Evolutionary conservation across 2,888 invertebrate genomes (phyloP), one percentile per base, ranked within the genome.

Genomic region (Leucophora obtusa): DNA sequence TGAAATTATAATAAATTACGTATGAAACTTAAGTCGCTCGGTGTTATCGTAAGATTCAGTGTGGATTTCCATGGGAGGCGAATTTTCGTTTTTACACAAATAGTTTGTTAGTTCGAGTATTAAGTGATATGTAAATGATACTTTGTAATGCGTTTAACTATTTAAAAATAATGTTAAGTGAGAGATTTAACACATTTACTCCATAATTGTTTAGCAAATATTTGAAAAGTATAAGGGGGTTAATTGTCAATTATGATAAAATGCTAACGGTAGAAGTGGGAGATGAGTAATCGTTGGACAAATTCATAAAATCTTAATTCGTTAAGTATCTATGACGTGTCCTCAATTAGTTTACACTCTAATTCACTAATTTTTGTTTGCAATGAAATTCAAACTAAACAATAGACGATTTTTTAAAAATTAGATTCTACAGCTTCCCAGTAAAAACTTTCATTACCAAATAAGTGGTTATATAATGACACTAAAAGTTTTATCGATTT

Each of bases 101-200:
- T 47, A 1, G 14, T 47, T 5, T 47, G 43, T 14, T 14, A 47
- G 1, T 47, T n/a, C n/a, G 3, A 47, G 43, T 47, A n/a, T 14
- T 5, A 47, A 11, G 63, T 47, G 14, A 6, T 51, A 59, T n/a
- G 54, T 47, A 72, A 69, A 51, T 68, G 15, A 63, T 43, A 78
- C 18, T 50, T 68, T 59, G 35, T 65, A 54, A 79, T 70, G 10
- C 51, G 28, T 68, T 66, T 17, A 68, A 62, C 51, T 71, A 51
- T 35, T 80, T 28, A 43, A 60, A 71, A 71, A 71, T 71, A 35
- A 68, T 75, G 71, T 68, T 68, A 68, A 75, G 70, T 75, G 66
- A 15, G 10, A 38, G 50, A 71, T 51, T 62, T 56, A 62, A 75
- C 71, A 62, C 58, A 66, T 63, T 71, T 68, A 68, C 59, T 58